A percentile compares a stretch with the other conserved stretches of the same genome.
These are phyloP conservation scores for Danio albolineatus DNA, from an alignment of 2,797 vertebrate genomes.

Conservation along the genomic window DNA sequence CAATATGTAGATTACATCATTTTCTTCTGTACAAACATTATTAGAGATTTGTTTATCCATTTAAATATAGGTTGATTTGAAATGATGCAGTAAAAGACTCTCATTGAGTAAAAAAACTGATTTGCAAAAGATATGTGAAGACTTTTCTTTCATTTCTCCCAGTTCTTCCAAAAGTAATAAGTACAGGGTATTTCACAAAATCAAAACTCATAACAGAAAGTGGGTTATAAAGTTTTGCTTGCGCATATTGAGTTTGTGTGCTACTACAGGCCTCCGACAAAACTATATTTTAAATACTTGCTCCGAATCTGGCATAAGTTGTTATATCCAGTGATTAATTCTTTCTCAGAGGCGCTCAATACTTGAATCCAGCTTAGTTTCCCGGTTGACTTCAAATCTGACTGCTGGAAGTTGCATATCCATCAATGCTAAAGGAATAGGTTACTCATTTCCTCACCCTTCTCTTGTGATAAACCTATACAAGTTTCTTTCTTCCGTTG, in stretches of 20 bases:
- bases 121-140: background rate
- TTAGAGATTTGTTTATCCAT: background rate
- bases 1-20: no score
- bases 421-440: background rate
- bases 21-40: no score
- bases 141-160: background rate
- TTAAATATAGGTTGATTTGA: background rate
- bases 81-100: background rate
- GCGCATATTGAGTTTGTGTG: background rate
- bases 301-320: background rate
- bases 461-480: no score
- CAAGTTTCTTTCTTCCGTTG: no score
- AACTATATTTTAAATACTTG: conserved; percentile 9
- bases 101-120: background rate
- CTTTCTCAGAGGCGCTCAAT: background rate
- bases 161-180: conserved; percentile 4
- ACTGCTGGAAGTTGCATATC: background rate
- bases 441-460: no score
- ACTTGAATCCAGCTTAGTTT: background rate
- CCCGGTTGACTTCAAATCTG: background rate
- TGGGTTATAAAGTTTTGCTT: background rate
- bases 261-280: background rate
- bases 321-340: conserved; percentile 6
- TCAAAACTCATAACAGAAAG: background rate
- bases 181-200: conserved; percentile 2